phyloP scores from a whole-genome alignment of 2,797 vertebrate species.

The Peromyscus attwateri region DNA sequence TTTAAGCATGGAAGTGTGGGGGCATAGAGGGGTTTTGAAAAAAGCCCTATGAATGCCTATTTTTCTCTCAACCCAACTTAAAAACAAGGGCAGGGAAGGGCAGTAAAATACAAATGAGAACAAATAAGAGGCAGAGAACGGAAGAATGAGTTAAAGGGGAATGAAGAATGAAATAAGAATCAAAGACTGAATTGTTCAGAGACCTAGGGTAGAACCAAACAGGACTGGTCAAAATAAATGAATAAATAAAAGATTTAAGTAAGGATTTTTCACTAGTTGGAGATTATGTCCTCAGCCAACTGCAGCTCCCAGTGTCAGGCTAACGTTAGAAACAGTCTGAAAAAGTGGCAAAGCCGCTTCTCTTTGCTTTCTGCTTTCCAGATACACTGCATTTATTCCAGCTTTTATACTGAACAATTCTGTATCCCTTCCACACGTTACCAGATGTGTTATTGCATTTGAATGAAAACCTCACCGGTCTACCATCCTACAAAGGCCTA shows the following conservation, averaged over 20 bases:
- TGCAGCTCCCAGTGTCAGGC: fast-evolving
- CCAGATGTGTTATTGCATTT: not conserved
- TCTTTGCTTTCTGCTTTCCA: not conserved
- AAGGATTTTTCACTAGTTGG: not conserved
- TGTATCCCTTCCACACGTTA: not conserved
- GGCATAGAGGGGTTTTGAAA: not conserved
- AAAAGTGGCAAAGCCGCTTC: not conserved
- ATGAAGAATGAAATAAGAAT: not conserved
- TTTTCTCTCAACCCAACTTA: too few relatives aligned
- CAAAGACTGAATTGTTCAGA: not conserved
- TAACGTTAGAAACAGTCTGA: not conserved
- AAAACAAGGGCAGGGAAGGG: not conserved
- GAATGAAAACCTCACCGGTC: not conserved
- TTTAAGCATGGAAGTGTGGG: not conserved
- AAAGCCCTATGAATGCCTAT: not conserved
- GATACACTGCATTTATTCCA: not conserved
- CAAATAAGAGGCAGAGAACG: not conserved
- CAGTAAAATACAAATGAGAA: not conserved
- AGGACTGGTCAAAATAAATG: not conserved
- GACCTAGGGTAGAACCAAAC: not conserved
- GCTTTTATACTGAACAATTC: not conserved
- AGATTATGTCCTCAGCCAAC: not conserved
- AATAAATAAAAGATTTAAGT: too few relatives aligned
- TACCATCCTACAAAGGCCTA: not conserved
- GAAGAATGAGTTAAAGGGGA: not conserved